Evolutionary conservation across 1,140 invertebrate species (phyloP).

Genomic region (Drosophila nikananu): DNA sequence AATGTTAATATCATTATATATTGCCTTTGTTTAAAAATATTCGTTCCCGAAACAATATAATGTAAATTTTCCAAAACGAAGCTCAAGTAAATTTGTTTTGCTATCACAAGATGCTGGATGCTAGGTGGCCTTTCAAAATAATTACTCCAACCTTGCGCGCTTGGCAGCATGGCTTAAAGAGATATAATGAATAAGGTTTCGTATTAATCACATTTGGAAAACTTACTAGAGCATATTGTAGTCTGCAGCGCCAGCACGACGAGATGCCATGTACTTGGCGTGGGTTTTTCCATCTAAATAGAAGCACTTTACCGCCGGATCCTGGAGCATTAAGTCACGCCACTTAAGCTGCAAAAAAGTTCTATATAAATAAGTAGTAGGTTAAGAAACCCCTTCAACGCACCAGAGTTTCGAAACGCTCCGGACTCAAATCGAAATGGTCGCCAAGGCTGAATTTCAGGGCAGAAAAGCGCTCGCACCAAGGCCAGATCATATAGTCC

Average conservation of each 20-base stretch:
- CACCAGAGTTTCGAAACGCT: slow-evolving; percentile 71
- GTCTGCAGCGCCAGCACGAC: slow-evolving; percentile 37
- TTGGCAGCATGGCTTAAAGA: slow-evolving; percentile 41
- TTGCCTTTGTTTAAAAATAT: background rate
- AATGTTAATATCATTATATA: background rate
- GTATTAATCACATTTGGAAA: background rate
- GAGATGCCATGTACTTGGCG: slow-evolving; percentile 85
- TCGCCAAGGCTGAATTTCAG: slow-evolving; percentile 52
- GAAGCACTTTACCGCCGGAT: slow-evolving; percentile 89
- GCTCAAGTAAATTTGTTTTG: background rate
- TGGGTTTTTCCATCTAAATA: slow-evolving; percentile 90
- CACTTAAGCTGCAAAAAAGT: slow-evolving; percentile 87
- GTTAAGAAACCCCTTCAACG: background rate
- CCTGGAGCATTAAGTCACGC: slow-evolving; percentile 89
- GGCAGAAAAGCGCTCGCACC: slow-evolving; percentile 89
- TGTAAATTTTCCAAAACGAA: background rate
- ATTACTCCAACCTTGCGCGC: slow-evolving; percentile 35
- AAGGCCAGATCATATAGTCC: slow-evolving; percentile 96
- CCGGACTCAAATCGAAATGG: slow-evolving; percentile 55
- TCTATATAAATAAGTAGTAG: background rate
- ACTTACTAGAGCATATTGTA: slow-evolving; percentile 53
- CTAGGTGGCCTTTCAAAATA: no score
- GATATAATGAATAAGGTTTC: background rate
- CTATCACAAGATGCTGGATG: background rate
- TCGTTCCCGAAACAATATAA: background rate